A percentile compares a stretch with the other conserved stretches of the same genome.
Conservation (phyloP, 2,888 invertebrate genomes). For the Leptopilina myrica region DNA sequence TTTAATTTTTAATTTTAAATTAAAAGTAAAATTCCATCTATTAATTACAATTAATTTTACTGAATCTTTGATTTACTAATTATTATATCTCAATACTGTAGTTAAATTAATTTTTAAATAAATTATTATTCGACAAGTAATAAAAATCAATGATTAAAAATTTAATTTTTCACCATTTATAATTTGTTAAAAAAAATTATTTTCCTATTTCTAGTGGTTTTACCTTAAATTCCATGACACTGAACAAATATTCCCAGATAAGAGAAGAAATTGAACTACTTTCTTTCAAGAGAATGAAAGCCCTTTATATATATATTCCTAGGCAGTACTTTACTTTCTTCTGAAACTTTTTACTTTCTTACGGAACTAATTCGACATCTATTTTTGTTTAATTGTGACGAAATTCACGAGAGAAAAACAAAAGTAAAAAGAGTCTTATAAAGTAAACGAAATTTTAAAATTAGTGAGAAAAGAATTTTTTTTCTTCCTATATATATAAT, state of each 20-base stretch:
- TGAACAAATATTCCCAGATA: not conserved
- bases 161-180: no score
- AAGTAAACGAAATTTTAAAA: not conserved
- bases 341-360: constrained; percentile 2
- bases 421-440: not conserved
- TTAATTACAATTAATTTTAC: no score
- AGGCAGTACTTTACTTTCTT: constrained; percentile 6
- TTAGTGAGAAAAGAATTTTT: not conserved
- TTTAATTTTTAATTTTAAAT: no score
- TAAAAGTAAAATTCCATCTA: no score
- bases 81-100: no score
- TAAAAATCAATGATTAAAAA: no score
- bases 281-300: constrained; percentile 6
- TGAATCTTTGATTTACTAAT: no score
- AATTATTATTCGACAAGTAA: no score
- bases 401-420: not conserved
- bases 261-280: constrained; percentile 26
- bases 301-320: constrained; percentile 22
- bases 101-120: no score
- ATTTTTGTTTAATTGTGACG: constrained; percentile 5
- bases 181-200: no score
- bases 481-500: no score
- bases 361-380: not conserved
- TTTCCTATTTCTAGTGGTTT: not conserved
- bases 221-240: constrained; percentile 19